Base-by-base conservation (phyloP, 2,888 invertebrate species). In the Sialis fuliginosa region DNA sequence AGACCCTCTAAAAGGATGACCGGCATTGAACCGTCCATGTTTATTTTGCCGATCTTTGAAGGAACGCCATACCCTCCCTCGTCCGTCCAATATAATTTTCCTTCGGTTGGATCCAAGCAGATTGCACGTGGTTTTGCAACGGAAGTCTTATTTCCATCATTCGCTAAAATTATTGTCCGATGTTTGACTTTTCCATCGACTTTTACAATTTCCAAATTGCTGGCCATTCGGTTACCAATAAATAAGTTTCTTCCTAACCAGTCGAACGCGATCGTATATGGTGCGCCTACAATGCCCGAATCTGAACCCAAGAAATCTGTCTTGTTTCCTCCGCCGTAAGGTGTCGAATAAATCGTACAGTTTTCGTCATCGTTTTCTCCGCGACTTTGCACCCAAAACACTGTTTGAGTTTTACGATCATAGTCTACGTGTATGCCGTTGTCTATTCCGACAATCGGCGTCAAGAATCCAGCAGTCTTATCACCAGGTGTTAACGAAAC, bases 171-270 rank as follows among this genome's bases (percentile, higher is more conserved):
- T 33, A 95, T 79, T 8, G 86, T 77, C 39, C 95, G 71, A 61
- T 85, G 87, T 58, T 85, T 82, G 1, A 76, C 71, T 60, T 89
- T 85, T 0, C 90, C 87, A 58, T 91, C 90, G 1, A 89, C 78
- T 53, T 84, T 76, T 1, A 93, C 75, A 1, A 90, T 79, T 66
- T 95, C 93, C 52, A 97, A 85, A 53, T 91, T 93, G 47, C 90
- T 87, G 1, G 91, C 88, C 3, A 81, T 72, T 35, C 83, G 77
- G 59, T 95, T 96, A 31, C 90, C 92, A 62, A 96, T 81, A 62
- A 85, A 96, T 34, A 98, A 64, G 67, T 97, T 98, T 47, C 93
- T 72, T 4, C 96, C 95, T 22, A 96, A 71, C 96, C 97, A 97
- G 62, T 98, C 97, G 58, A 95, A 88, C 0, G 96, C 95, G 39